These are phyloP conservation scores for Eupeodes corollae DNA, from an alignment of 1,140 invertebrate genomes.

Conservation along the genomic window DNA sequence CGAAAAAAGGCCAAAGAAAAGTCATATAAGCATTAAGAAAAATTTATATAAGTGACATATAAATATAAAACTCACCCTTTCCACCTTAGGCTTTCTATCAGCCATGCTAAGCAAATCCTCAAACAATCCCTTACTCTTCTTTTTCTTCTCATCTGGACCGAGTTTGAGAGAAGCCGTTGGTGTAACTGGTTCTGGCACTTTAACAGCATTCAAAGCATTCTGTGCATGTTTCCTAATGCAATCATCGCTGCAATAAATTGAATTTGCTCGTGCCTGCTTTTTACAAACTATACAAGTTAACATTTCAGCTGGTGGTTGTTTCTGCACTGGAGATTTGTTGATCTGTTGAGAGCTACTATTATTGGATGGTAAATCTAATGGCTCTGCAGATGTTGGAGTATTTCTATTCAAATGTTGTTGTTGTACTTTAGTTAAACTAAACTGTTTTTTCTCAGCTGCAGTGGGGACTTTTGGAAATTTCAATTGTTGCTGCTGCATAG, in stretches of 20 bases:
- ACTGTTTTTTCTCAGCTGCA: too few relatives aligned
- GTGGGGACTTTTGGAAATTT: constrained; percentile 10
- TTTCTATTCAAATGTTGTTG: too few relatives aligned
- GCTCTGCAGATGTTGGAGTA: too few relatives aligned
- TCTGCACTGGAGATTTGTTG: too few relatives aligned
- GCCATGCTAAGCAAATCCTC: constrained; percentile 26
- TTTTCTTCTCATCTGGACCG: constrained; percentile 19
- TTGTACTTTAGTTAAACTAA: too few relatives aligned
- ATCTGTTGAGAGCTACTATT: too few relatives aligned
- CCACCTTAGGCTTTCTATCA: constrained; percentile 30
- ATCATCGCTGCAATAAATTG: constrained; percentile 78
- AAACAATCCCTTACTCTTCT: constrained; percentile 28
- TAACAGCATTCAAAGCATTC: constrained; percentile 48
- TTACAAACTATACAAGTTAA: constrained; percentile 61
- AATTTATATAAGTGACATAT: background rate
- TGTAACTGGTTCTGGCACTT: constrained; percentile 1
- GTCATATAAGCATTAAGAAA: too few relatives aligned
- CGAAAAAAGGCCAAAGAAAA: too few relatives aligned
- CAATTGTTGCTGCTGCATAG: constrained; percentile 15
- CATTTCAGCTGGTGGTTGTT: background rate
- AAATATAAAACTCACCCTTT: constrained; percentile 40
- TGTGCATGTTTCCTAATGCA: constrained; percentile 79
- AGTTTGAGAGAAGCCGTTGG: background rate
- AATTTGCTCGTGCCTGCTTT: constrained; percentile 52
- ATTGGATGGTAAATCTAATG: too few relatives aligned